Conservation (phyloP, 2,888 invertebrate species). For the Eretmocerus hayati region DNA sequence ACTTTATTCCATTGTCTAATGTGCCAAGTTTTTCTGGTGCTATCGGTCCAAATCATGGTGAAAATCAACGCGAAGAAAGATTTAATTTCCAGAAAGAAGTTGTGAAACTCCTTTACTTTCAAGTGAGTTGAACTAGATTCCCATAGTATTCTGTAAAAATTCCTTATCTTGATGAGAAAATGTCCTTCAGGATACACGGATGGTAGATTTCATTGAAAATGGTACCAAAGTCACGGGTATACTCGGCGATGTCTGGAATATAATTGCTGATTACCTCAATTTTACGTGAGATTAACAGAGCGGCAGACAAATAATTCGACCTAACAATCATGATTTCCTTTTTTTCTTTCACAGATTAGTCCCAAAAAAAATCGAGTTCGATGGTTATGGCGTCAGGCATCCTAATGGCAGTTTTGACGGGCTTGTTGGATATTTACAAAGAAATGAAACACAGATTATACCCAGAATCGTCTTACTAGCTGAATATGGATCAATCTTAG, state of each 20-base stretch:
- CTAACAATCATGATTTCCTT: no score
- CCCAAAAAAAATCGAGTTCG: constrained; percentile 3
- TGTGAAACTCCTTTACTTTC: no score
- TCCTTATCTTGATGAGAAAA: no score
- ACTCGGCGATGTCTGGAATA: constrained; percentile 21
- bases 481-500: constrained; percentile 13
- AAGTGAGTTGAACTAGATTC: no score
- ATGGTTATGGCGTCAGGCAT: constrained; percentile 8
- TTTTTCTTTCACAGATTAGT: constrained; percentile 14
- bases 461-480: constrained; percentile 18
- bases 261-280: constrained; percentile 20
- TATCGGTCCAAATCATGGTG: no score
- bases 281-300: constrained; percentile 22
- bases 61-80: no score
- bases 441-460: constrained; percentile 23
- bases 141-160: no score
- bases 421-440: constrained; percentile 21
- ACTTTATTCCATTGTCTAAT: no score
- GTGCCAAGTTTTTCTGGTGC: no score
- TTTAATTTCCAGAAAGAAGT: no score
- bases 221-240: constrained; percentile 17
- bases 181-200: constrained; percentile 16
- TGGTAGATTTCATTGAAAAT: constrained; percentile 17
- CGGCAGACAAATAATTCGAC: no score
- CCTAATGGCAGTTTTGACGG: constrained; percentile 22